Evolutionary conservation across 2,888 invertebrate species (phyloP), one percentile per base, ranked within the genome.

Genomic region (Antitype chi): DNA sequence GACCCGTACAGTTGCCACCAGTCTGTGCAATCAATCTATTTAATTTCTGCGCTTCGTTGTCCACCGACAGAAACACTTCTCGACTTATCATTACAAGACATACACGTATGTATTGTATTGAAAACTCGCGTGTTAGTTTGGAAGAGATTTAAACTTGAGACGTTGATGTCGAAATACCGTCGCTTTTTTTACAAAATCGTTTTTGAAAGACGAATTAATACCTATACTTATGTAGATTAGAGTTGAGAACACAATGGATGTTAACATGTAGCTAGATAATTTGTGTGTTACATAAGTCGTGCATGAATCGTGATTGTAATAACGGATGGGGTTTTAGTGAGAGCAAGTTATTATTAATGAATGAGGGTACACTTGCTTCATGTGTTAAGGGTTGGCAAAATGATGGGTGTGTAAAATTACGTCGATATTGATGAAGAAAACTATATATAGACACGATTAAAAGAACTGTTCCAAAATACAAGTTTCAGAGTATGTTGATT

Each of bases 221-320:
- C 95, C 95, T 95, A 95, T 96, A 96, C 96, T 96, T 96, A 96
- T 95, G 95, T 95, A 96, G 95, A 96, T 96, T 95, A 95, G 93
- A 91, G 93, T 86, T 92, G 90, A 91, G 80, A 87, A 84, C 87
- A 96, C 96, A 96, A 96, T 96, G 91, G 95, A 94, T 90, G 93
- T 93, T 94, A 95, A 95, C 94, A 94, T 94, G 94, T 93, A 88
- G 92, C 89, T 91, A 93, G 92, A 95, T 95, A 95, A 96, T 96
- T 96, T 94, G 87, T 88, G 91, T 92, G 91, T 96, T 96, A 95
- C 94, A 93, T 95, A 95, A 95, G 90, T 92, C 92, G 91, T 92
- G 94, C 93, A 91, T 94, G 92, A 92, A 92, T 92, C 94, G 93
- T 94, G 93, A 93, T 93, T 93, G 92, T 95, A 94, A 94, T 94